Conservation (phyloP, 2,113 vertebrate species). For the Trematocara macrostoma region DNA sequence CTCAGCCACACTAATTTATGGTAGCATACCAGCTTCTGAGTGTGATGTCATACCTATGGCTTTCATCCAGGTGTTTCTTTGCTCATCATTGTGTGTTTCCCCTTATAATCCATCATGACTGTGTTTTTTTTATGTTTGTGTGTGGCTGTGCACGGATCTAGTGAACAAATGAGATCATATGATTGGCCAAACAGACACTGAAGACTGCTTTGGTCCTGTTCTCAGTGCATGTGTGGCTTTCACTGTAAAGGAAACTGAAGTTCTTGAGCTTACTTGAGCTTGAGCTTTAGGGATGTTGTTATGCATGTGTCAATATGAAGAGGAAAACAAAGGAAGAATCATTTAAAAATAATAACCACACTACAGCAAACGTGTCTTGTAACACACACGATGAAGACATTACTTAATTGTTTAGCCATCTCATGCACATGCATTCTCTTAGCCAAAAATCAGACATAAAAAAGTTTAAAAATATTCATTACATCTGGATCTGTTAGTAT, state of each 20-base stretch:
- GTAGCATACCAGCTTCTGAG: background rate
- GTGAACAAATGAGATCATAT: slow-evolving; percentile 38
- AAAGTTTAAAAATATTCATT: background rate
- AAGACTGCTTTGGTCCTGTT: background rate
- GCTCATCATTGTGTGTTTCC: background rate
- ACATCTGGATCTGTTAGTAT: background rate
- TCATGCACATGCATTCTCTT: background rate
- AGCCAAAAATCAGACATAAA: background rate
- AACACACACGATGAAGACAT: background rate
- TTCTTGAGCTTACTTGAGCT: background rate
- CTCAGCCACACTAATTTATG: slow-evolving; percentile 20
- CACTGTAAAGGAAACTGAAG: background rate
- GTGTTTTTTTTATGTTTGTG: background rate
- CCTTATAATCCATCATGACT: slow-evolving; percentile 4
- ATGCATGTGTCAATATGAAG: background rate
- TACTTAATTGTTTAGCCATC: background rate
- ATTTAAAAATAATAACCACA: background rate
- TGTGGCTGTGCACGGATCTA: background rate
- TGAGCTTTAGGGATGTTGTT: background rate
- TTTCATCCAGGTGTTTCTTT: slow-evolving; percentile 45
- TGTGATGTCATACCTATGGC: slow-evolving; percentile 45
- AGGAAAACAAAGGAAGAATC: background rate
- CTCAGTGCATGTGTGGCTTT: background rate
- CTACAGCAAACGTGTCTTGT: background rate
- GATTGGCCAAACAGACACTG: slow-evolving; percentile 25